A percentile compares a stretch with the other conserved stretches of the same genome.
Evolutionary conservation across 2,888 invertebrate genomes (phyloP).

Genomic region (Seira ritae): DNA sequence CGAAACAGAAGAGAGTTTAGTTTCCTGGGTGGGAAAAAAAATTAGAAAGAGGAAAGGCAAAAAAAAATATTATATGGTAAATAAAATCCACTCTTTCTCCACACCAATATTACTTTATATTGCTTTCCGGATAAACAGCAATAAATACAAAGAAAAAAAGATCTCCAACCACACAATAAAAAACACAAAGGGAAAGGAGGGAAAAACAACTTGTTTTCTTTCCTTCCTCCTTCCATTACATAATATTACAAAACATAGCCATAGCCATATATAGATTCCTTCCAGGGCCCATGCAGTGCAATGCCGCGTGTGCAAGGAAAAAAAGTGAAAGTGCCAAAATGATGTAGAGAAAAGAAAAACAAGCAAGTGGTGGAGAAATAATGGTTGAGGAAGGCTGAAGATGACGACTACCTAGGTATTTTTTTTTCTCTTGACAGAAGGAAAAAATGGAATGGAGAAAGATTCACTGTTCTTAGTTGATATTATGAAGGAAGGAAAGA

Average conservation of each 20-base stretch:
- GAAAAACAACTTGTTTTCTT: not conserved
- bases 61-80: too few relatives aligned
- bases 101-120: too few relatives aligned
- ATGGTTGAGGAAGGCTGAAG: constrained; percentile 42
- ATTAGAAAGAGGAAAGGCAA: not conserved
- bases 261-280: too few relatives aligned
- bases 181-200: too few relatives aligned
- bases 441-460: constrained; percentile 26
- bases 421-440: constrained; percentile 27
- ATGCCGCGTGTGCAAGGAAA: too few relatives aligned
- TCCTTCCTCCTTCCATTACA: constrained; percentile 14
- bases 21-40: constrained; percentile 57
- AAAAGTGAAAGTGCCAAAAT: too few relatives aligned
- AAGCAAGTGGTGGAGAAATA: constrained; percentile 42
- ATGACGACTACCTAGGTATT: constrained; percentile 27
- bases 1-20: too few relatives aligned
- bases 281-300: too few relatives aligned
- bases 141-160: too few relatives aligned
- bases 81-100: too few relatives aligned
- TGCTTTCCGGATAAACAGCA: too few relatives aligned
- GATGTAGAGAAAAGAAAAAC: constrained; percentile 40
- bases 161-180: constrained; percentile 37
- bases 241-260: not conserved
- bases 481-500: constrained; percentile 12
- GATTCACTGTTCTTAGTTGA: not conserved